Evolutionary conservation across 2,113 vertebrate species (phyloP), one percentile per base, ranked within the genome.

Genomic region (Laterallus jamaicensis): DNA sequence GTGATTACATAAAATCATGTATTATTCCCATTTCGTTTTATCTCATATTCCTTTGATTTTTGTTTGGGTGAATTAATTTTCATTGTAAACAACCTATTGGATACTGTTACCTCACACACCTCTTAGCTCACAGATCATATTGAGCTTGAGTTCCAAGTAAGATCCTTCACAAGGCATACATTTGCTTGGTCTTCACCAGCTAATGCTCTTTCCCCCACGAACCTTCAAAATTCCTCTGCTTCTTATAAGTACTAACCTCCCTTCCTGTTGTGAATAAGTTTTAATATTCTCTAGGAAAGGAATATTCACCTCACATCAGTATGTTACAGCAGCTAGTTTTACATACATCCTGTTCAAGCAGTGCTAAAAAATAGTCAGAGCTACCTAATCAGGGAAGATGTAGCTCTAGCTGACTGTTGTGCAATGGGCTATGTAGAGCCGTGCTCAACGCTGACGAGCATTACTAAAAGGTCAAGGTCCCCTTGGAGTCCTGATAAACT

Each of bases 131-230:
- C 15, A 59, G 2, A 10, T 84, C 25, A 52, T 52, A 7, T 11
- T 68, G 18, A 91, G 22, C 24, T 35, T 58, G 25, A 91, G 35
- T 69, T 92, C 67, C 5, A 4, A 80, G 17, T n/a, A 3, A 5
- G 9, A 44, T 75, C 14, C 29, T 39, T 74, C 32, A 58, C 26
- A 49, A 5, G 0, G 0, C 9, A 49, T 35, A 31, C 0, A 0
- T 58, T 60, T 69, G 28, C 20, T 66, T 26, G 9, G 32, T 80
- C 44, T 81, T 86, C 82, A 52, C 24, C 3, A 3, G 29, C 6
- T 18, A 71, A 55, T 62, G 20, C 3, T 55, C 14, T 40, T 92
- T 59, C 35, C 32, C 13, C 74, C 3, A 4, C 11, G 77, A 42
- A 80, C 25, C 16, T 80, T 69, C 11, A 15, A 58, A 14, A 28